A percentile compares a stretch with the other conserved stretches of the same genome.
Evolutionary conservation across 2,888 invertebrate genomes (phyloP).

Genomic region (Nemapogon koenigi): DNA sequence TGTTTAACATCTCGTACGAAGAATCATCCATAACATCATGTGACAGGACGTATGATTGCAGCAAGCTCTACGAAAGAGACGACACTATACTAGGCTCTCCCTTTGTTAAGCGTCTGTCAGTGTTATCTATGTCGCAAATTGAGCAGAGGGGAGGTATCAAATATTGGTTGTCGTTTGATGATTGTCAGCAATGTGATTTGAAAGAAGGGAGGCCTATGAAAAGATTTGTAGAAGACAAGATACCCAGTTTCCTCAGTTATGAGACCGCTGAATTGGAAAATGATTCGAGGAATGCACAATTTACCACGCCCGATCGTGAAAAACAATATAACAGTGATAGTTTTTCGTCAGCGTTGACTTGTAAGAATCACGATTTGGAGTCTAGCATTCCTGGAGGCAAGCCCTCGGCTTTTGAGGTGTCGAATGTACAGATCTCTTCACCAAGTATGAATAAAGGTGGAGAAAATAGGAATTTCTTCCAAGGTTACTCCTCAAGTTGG

Average conservation of each 20-base stretch:
- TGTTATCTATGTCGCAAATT: conserved; percentile 48
- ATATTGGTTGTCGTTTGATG: conserved; percentile 55
- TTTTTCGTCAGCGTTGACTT: conserved; percentile 22
- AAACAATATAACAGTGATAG: conserved; percentile 16
- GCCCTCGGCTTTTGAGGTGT: too few relatives aligned
- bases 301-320: conserved; percentile 6
- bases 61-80: conserved; percentile 27
- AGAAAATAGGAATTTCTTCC: too few relatives aligned
- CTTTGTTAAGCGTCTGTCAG: conserved; percentile 32
- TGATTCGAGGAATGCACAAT: background rate
- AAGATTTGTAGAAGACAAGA: conserved; percentile 8
- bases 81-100: conserved; percentile 36
- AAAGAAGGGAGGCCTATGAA: background rate
- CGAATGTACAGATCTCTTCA: too few relatives aligned
- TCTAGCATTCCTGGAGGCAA: too few relatives aligned
- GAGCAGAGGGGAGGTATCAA: conserved; percentile 45
- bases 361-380: too few relatives aligned
- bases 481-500: conserved; percentile 43
- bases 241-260: conserved; percentile 13
- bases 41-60: background rate
- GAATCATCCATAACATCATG: too few relatives aligned
- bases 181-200: conserved; percentile 16
- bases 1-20: conserved; percentile 26
- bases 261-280: background rate
- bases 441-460: too few relatives aligned